Conservation (phyloP, 37 sponge, comb jelly and placozoan species). For the Crambe crambe region DNA sequence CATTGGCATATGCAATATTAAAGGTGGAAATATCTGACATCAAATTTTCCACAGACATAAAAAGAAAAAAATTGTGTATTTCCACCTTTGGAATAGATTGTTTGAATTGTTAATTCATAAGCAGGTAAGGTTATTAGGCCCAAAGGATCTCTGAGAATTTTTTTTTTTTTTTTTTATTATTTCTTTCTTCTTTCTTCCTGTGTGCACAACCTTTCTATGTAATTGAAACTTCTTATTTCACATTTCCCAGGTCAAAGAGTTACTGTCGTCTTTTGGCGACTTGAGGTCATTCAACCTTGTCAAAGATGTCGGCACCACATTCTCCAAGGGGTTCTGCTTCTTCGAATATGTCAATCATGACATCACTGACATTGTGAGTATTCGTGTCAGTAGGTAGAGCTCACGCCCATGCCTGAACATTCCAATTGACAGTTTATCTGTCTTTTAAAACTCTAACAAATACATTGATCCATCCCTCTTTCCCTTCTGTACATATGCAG, state of each 20-base stretch:
- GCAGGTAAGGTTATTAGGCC: too few relatives aligned
- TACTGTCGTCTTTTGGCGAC: constrained; percentile 94
- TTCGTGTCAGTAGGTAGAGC: too few relatives aligned
- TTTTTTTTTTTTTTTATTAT: background rate
- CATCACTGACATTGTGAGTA: constrained; percentile 86
- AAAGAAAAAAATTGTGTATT: background rate
- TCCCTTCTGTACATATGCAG: constrained; percentile 56
- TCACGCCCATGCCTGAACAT: too few relatives aligned
- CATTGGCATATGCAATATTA: background rate
- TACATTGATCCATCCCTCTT: background rate
- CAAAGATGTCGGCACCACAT: constrained; percentile 93
- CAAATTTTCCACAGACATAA: background rate
- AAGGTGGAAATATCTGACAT: background rate
- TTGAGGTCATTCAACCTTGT: constrained; percentile 97
- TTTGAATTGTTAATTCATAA: background rate
- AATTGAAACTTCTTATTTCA: background rate
- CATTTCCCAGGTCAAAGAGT: constrained; percentile 88
- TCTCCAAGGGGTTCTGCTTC: constrained; percentile 99
- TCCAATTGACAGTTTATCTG: background rate
- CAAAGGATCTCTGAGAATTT: too few relatives aligned
- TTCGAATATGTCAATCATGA: constrained; percentile 91
- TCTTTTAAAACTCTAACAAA: background rate
- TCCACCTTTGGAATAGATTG: too few relatives aligned
- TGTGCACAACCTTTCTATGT: background rate
- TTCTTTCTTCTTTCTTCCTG: background rate